Base-by-base conservation (phyloP, 2,888 invertebrate species). In the Caenorhabditis wallacei region DNA sequence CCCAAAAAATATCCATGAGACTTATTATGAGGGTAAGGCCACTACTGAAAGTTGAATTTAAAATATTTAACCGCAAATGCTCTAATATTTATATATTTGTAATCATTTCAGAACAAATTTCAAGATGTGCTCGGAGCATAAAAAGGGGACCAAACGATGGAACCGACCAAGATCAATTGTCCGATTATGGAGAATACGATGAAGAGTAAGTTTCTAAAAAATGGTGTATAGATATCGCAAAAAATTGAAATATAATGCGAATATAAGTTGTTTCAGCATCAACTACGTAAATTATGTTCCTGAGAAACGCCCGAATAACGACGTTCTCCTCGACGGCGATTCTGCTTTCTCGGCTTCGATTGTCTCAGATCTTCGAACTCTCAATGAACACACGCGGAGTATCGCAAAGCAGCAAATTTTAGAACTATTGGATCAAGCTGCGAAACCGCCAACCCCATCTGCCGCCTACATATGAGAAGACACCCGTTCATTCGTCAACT, bases 341-440 rank as follows among this genome's bases (percentile, higher is more conserved):
- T 86, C 89, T 1, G 89, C 90, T 13, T 90, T 90, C 76, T 89
- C 90, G 7, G 85, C 88, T 0, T 89, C 89, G 26, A 88, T 86
- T 16, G 89, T 89, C 4, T 88, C 88, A 16, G 90, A 90, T 71
- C 72, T 90, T n/a, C 69, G 84, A 24, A 85, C 88, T 1, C 76
- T 90, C 16, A 80, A 85, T 7, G 90, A 89, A 37, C 72, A 85
- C 10, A 74, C 84, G 3, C 72, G 89, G 20, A 54, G 63, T 10
- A 40, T 85, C n/a, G 89, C 90, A n/a, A 86, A 87, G 54, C 85
- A 84, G 26, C 90, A 88, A 48, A 89, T 90, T n/a, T 85, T 88
- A 53, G 48, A 71, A 10, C 84, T 88, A 13, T 57, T 87, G 0
- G 84, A 84, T 18, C 63, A 80, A 10, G 86, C 81, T 11, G 72